These are phyloP conservation scores for Cosmorhoe ocellata DNA, from an alignment of 2,888 invertebrate species.

Conservation along the genomic window DNA sequence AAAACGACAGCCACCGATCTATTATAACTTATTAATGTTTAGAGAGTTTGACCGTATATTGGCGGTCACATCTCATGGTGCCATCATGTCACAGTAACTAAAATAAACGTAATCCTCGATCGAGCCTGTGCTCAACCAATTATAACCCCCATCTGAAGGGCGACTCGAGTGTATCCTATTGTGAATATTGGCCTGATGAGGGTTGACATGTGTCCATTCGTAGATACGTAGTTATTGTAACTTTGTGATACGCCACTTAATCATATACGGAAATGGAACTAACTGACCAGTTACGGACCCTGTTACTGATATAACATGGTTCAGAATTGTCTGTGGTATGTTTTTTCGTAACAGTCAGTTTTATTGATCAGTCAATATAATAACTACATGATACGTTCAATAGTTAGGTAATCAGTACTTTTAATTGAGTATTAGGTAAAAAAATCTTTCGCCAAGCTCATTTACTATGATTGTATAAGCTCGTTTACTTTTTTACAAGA, in stretches of 20 bases:
- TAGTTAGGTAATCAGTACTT: no score
- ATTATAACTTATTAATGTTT: slow-evolving; percentile 8
- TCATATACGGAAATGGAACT: slow-evolving; percentile 19
- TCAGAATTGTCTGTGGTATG: slow-evolving; percentile 3
- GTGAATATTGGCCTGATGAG: slow-evolving; percentile 49
- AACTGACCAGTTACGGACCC: slow-evolving; percentile 9
- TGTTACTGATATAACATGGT: slow-evolving; percentile 2
- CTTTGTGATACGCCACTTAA: slow-evolving; percentile 32
- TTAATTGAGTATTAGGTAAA: no score
- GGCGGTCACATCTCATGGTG: slow-evolving; percentile 3
- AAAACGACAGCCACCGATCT: no score
- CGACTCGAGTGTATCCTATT: slow-evolving; percentile 33
- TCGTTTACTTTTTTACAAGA: no score
- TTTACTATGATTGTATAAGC: no score
- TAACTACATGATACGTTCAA: no score
- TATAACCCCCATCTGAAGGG: slow-evolving; percentile 34
- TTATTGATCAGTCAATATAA: slow-evolving; percentile 16
- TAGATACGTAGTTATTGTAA: slow-evolving; percentile 47
- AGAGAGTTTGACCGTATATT: slow-evolving; percentile 5
- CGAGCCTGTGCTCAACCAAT: slow-evolving; percentile 29
- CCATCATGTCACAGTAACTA: slow-evolving; percentile 12
- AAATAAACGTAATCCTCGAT: slow-evolving; percentile 20
- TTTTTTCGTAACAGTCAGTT: background rate
- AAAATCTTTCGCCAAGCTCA: no score
- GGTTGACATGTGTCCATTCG: slow-evolving; percentile 61